These are phyloP conservation scores for Hystrix brachyura DNA, from an alignment of 2,113 vertebrate genomes.

Conservation along the genomic window DNA sequence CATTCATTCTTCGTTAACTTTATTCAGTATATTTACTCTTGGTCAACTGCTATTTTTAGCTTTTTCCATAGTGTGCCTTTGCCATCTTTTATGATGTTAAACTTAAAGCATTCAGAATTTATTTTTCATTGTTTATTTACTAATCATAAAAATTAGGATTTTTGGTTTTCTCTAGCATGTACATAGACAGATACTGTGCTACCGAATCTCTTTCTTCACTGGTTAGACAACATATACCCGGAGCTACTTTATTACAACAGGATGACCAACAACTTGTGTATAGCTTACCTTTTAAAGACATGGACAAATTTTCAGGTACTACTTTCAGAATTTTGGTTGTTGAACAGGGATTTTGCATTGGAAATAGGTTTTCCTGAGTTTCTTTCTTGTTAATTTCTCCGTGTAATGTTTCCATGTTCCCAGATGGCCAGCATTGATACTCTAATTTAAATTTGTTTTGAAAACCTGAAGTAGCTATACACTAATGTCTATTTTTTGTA, in stretches of 20 bases:
- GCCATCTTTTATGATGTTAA: background rate
- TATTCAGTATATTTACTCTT: background rate
- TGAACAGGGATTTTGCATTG: background rate
- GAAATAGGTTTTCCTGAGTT: conserved; percentile 8
- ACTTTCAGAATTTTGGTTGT: background rate
- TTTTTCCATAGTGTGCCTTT: background rate
- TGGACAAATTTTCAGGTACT: conserved; percentile 95
- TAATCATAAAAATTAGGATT: background rate
- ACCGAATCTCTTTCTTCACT: conserved; percentile 89
- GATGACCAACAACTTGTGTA: conserved; percentile 94
- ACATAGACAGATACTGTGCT: conserved; percentile 91
- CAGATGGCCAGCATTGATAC: background rate
- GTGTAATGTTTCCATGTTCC: background rate
- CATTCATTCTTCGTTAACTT: conserved; percentile 8
- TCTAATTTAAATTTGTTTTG: conserved; percentile 23
- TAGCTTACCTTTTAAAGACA: conserved; percentile 94
- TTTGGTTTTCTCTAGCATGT: conserved; percentile 90
- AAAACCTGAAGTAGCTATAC: background rate
- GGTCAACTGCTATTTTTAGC: accelerated
- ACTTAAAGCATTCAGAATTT: background rate
- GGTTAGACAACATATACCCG: conserved; percentile 93
- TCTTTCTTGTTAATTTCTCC: conserved; percentile 10
- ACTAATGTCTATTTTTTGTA: background rate
- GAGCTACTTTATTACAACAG: conserved; percentile 91
- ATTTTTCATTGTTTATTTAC: background rate